Base-by-base conservation (phyloP, 2,888 invertebrate species). In the Pollenia amentaria region DNA sequence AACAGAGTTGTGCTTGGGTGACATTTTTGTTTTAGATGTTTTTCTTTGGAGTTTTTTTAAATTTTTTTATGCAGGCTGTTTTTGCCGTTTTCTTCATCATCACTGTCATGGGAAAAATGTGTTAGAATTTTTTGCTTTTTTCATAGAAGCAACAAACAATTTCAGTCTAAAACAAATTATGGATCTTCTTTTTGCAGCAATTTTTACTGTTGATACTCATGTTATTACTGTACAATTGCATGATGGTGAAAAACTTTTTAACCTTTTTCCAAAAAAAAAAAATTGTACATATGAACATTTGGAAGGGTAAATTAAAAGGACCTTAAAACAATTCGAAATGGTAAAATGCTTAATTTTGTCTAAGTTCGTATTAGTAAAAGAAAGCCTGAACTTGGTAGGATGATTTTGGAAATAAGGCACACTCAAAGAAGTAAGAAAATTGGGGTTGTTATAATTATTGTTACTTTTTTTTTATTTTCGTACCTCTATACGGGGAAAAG, bases 111-210 rank as follows among this genome's bases (percentile, higher is more conserved):
- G 40, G 18, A 64, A 64, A n/a, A 72, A 77, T 57, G 21, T 46
- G n/a, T 77, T 42, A 38, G 69, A 67, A 72, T 65, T 10, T 44
- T 10, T 40, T 46, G 12, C 16, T 72, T 14, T 16, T 62, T 12
- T 18, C 46, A 40, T 10, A 80, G 53, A 62, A 53, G 64, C 11
- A 42, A 46, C 67, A 82, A 75, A 82, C 62, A 81, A 75, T 82
- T 76, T 82, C 69, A 69, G 75, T 82, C 75, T 75, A 82, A 78
- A 84, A 78, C 67, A 73, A 78, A 84, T 67, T 65, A 57, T 78
- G 57, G n/a, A 42, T 75, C 62, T 51, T 46, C 55, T 55, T 48
- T 53, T 55, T 9, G 11, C 7, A 11, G 11, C 11, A 55, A 55
- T 55, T 11, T 70, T 0, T 42, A n/a, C 12, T 38, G 29, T 57